Evolutionary conservation across 2,113 vertebrate genomes (phyloP).

Genomic region (Vireo altiloquus): DNA sequence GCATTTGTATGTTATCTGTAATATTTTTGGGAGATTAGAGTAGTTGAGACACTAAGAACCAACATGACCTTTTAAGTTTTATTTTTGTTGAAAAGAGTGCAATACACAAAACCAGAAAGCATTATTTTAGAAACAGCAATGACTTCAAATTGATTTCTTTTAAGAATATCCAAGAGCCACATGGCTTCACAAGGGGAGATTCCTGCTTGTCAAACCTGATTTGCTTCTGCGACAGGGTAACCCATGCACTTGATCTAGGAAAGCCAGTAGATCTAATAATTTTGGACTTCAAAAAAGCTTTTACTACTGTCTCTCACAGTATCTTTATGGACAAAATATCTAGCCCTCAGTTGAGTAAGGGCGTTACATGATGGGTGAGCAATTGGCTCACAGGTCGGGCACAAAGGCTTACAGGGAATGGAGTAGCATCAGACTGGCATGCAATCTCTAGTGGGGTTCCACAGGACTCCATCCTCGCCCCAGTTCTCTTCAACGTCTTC

Average conservation of each 20-base stretch:
- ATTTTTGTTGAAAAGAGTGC: not conserved
- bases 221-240: not conserved
- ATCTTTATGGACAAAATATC: not conserved
- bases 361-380: not conserved
- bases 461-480: not conserved
- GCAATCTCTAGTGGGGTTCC: fast-evolving
- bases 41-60: not conserved
- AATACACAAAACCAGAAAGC: not conserved
- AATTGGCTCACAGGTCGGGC: not conserved
- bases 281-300: not conserved
- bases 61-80: not conserved
- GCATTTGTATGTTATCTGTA: not conserved
- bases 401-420: not conserved
- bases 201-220: not conserved
- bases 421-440: not conserved
- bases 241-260: not conserved
- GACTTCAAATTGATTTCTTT: not conserved
- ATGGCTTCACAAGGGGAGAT: not conserved
- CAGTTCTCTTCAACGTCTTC: not conserved
- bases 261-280: not conserved
- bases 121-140: not conserved
- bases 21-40: not conserved
- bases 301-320: not conserved
- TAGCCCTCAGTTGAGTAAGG: not conserved
- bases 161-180: not conserved